These are phyloP conservation scores for Larimichthys polyactis DNA, from an alignment of 2,113 vertebrate genomes.

Conservation along the genomic window DNA sequence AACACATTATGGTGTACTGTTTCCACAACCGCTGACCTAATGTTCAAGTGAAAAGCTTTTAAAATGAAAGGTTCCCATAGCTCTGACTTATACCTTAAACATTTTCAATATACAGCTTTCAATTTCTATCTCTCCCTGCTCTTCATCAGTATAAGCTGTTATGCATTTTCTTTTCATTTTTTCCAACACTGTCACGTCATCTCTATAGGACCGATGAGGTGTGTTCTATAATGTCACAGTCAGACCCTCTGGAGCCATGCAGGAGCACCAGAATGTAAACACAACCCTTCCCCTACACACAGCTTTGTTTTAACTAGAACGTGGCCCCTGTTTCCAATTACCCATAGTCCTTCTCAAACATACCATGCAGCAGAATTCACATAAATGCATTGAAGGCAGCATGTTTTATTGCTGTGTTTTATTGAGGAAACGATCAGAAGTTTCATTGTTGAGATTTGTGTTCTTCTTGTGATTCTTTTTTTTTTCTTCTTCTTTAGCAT, in stretches of 20 bases:
- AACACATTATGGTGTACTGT: background rate
- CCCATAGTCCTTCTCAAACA: conserved; percentile 55
- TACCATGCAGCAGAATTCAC: conserved; percentile 54
- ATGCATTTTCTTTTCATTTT: background rate
- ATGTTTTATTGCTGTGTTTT: conserved; percentile 51
- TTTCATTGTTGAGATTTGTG: conserved; percentile 47
- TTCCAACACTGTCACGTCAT: conserved; percentile 46
- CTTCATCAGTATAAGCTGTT: conserved; percentile 2
- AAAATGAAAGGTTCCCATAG: background rate
- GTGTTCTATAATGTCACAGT: conserved; percentile 71
- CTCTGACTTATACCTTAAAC: background rate
- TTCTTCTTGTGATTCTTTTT: conserved; percentile 45
- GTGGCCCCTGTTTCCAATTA: conserved; percentile 77
- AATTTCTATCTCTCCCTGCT: conserved; percentile 9
- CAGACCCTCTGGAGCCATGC: conserved; percentile 78
- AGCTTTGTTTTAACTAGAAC: conserved; percentile 75
- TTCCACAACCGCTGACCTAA: background rate
- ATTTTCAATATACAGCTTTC: conserved; percentile 2
- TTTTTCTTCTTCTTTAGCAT: conserved; percentile 16
- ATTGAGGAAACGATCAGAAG: conserved; percentile 59
- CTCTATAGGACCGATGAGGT: conserved; percentile 63
- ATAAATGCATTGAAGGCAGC: conserved; percentile 50
- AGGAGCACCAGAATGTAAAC: conserved; percentile 77
- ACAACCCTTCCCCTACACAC: conserved; percentile 63
- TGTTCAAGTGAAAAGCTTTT: background rate